phyloP scores from a whole-genome alignment of 1,140 invertebrate genomes.

The Drosophila baimaii region DNA sequence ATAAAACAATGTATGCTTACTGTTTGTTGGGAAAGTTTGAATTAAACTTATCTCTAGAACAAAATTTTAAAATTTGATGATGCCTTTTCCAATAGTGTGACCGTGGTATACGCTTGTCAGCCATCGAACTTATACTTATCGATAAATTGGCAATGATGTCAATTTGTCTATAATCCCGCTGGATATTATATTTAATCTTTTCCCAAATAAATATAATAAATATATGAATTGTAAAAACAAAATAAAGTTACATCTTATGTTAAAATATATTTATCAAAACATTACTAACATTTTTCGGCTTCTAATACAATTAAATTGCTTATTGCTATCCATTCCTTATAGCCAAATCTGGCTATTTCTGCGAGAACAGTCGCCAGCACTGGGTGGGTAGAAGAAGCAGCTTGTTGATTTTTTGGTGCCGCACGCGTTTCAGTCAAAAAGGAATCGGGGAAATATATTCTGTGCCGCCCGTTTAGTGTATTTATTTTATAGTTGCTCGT shows the following conservation, averaged over 20 bases:
- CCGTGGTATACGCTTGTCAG: not conserved
- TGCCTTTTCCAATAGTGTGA: not conserved
- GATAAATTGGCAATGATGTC: not conserved
- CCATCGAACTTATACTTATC: not conserved
- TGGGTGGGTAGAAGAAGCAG: conserved; percentile 31
- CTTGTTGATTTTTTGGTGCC: conserved; percentile 56
- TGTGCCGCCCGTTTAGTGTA: conserved; percentile 16
- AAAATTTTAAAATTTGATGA: not conserved
- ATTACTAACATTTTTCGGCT: no score
- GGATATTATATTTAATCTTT: not conserved
- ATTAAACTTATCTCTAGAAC: not conserved
- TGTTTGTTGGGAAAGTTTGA: not conserved
- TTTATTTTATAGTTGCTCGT: conserved; percentile 53
- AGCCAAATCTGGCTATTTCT: not conserved
- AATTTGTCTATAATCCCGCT: not conserved
- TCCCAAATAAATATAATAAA: no score
- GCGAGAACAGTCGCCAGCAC: not conserved
- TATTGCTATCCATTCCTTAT: not conserved
- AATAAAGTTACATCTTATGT: no score
- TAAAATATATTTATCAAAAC: not conserved
- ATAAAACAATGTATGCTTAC: not conserved
- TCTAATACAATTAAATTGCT: not conserved
- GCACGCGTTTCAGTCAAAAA: conserved; percentile 58
- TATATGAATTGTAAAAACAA: no score
- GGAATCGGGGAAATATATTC: conserved; percentile 47